Evolutionary conservation across 2,888 invertebrate genomes (phyloP).

Genomic region (Catocala sponsa): DNA sequence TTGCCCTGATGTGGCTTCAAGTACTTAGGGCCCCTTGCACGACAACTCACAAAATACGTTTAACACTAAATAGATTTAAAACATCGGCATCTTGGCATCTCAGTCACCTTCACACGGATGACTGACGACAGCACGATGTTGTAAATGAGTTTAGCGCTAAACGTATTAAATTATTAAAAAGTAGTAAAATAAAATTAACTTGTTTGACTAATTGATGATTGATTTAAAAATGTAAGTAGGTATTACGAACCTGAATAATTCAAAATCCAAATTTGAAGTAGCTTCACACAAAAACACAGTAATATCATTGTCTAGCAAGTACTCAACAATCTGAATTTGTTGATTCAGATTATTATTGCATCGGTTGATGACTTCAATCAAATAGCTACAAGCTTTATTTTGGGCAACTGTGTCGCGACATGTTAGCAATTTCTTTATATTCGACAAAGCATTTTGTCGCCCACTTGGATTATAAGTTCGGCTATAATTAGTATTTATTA

Average conservation of each 20-base stretch:
- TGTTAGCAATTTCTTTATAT: slow-evolving; percentile 78
- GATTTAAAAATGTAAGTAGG: not conserved
- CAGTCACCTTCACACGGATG: too few relatives aligned
- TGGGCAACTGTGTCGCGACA: slow-evolving; percentile 76
- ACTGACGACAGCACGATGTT: too few relatives aligned
- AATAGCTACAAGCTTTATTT: slow-evolving; percentile 78
- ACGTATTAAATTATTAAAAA: too few relatives aligned
- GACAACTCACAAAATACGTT: too few relatives aligned
- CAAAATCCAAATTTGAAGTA: slow-evolving; percentile 78
- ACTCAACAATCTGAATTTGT: slow-evolving; percentile 68
- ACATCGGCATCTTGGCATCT: too few relatives aligned
- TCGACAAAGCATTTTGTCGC: slow-evolving; percentile 75
- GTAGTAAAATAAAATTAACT: too few relatives aligned
- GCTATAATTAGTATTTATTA: slow-evolving; percentile 75
- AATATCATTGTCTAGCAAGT: slow-evolving; percentile 79
- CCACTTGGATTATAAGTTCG: slow-evolving; percentile 78
- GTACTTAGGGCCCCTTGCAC: too few relatives aligned
- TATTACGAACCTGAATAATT: slow-evolving; percentile 71
- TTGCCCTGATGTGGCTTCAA: too few relatives aligned
- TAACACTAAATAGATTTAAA: too few relatives aligned
- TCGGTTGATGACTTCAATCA: slow-evolving; percentile 74
- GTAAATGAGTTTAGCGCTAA: too few relatives aligned
- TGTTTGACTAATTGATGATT: too few relatives aligned
- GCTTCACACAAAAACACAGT: slow-evolving; percentile 82
- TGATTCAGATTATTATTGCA: slow-evolving; percentile 69